Percentiles rank a stretch among this genome's conserved stretches.
phyloP scores from a whole-genome alignment of 2,797 vertebrate species.

The Yasuhikotakia modesta region DNA sequence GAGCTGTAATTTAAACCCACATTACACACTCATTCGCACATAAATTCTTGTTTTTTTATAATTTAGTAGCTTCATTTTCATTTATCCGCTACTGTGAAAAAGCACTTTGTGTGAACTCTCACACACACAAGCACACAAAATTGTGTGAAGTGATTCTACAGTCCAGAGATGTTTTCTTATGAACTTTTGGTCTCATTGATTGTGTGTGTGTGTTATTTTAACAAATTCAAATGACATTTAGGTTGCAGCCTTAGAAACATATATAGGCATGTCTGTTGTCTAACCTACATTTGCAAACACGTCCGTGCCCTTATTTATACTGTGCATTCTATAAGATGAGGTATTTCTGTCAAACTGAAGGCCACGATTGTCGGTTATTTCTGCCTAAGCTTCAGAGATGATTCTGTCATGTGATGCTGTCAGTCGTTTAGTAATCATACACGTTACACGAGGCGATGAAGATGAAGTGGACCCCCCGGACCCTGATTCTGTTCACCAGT shows the following conservation, averaged over 20 bases:
- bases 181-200: too few species aligned
- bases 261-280: too few species aligned
- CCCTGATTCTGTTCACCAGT: slow-evolving; percentile 32
- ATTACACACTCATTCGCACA: background rate
- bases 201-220: too few species aligned
- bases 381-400: background rate
- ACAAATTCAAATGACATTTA: too few species aligned
- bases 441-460: background rate
- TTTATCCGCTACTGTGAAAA: background rate
- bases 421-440: slow-evolving; percentile 34
- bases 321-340: slow-evolving; percentile 5
- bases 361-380: slow-evolving; percentile 4
- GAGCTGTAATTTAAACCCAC: slow-evolving; percentile 3
- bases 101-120: too few species aligned
- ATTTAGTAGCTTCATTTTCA: background rate
- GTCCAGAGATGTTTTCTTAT: too few species aligned
- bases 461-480: slow-evolving; percentile 2
- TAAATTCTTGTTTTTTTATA: background rate
- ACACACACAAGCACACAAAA: too few species aligned
- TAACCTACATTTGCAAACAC: background rate
- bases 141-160: too few species aligned
- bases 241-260: too few species aligned
- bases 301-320: background rate
- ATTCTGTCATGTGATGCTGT: slow-evolving; percentile 26
- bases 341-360: slow-evolving; percentile 23